phyloP scores from a whole-genome alignment of 2,888 invertebrate species.

The Noctua fimbriata region DNA sequence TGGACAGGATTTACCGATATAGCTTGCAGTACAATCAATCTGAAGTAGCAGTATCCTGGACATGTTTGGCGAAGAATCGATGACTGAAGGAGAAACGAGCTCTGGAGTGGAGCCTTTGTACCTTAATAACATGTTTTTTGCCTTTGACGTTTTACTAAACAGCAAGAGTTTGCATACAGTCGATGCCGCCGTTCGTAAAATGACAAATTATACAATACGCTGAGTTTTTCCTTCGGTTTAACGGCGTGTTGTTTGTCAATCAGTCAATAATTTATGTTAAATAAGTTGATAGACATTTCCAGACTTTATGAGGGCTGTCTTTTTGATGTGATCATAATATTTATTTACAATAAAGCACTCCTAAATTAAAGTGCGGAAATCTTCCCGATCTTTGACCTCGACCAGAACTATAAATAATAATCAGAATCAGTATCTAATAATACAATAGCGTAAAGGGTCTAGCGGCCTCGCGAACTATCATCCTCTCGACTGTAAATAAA shows the following conservation, averaged over 20 bases:
- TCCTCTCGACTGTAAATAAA: conserved; percentile 24
- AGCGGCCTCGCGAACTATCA: conserved; percentile 3
- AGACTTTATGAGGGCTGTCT: not conserved
- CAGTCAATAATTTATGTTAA: not conserved
- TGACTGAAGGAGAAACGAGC: too few relatives aligned
- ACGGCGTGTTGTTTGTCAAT: not conserved
- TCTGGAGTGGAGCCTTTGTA: too few relatives aligned
- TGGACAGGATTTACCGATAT: too few relatives aligned
- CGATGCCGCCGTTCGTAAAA: too few relatives aligned
- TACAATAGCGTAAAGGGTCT: conserved; percentile 11
- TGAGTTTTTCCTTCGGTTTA: too few relatives aligned
- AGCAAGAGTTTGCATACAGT: too few relatives aligned
- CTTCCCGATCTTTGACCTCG: not conserved
- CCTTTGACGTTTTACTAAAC: too few relatives aligned
- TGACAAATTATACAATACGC: too few relatives aligned
- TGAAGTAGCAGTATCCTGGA: too few relatives aligned
- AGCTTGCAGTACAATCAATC: too few relatives aligned
- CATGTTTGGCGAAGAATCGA: too few relatives aligned
- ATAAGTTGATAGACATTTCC: not conserved
- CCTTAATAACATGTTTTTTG: too few relatives aligned
- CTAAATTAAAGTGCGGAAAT: not conserved
- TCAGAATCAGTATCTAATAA: conserved; percentile 21
- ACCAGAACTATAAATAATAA: not conserved
- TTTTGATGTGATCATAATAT: not conserved
- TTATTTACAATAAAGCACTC: not conserved